Conservation (phyloP, 2,888 invertebrate genomes). For the Bugula neritina region DNA sequence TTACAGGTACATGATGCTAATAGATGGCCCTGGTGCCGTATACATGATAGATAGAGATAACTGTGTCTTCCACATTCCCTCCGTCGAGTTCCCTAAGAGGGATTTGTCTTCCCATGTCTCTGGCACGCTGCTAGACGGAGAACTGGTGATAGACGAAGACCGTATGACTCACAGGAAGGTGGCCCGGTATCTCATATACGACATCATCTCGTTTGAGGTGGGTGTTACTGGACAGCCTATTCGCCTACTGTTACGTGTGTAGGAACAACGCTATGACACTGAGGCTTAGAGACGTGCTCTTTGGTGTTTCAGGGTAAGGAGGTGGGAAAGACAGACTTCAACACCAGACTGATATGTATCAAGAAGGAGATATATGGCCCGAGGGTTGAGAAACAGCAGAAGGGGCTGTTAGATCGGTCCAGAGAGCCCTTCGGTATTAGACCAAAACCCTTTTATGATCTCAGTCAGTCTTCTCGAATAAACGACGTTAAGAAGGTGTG, state of each 20-base stretch:
- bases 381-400: conserved; percentile 69
- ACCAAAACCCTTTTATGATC: conserved; percentile 83
- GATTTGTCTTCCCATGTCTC: conserved; percentile 66
- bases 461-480: conserved; percentile 47
- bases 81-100: conserved; percentile 71
- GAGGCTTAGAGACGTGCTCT: no score
- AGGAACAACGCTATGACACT: no score
- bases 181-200: conserved; percentile 89
- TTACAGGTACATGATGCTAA: conserved; percentile 87
- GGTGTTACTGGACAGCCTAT: conserved; percentile 28
- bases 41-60: conserved; percentile 94
- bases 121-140: conserved; percentile 86
- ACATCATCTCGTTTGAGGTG: conserved; percentile 75
- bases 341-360: conserved; percentile 71
- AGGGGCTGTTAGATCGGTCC: conserved; percentile 68
- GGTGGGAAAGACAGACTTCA: conserved; percentile 72
- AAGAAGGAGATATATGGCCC: conserved; percentile 58
- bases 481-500: conserved; percentile 11
- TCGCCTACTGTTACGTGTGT: no score
- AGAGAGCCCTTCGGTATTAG: conserved; percentile 85
- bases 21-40: conserved; percentile 75
- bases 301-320: conserved; percentile 62
- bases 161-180: conserved; percentile 64
- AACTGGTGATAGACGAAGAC: conserved; percentile 80
- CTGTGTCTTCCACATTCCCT: conserved; percentile 75